Evolutionary conservation across 2,888 invertebrate genomes (phyloP).

Genomic region (Cyrtodaria siliqua): DNA sequence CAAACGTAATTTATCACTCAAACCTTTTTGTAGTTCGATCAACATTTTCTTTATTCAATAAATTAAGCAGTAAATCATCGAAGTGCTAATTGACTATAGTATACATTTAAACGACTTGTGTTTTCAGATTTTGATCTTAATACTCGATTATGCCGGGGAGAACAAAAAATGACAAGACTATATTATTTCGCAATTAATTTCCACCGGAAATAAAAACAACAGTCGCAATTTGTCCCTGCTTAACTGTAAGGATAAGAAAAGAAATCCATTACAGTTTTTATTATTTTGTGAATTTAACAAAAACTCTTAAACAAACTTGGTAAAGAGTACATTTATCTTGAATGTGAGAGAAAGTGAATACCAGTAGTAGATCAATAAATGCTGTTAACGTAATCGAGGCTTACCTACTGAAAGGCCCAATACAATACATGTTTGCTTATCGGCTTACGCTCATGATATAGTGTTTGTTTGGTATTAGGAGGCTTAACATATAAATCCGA

Average conservation of each 20-base stretch:
- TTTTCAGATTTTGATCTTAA: slow-evolving; percentile 22
- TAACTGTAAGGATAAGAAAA: slow-evolving; percentile 32
- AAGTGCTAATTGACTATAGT: no score
- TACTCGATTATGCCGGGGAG: slow-evolving; percentile 3
- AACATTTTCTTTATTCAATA: no score
- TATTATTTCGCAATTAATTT: slow-evolving; percentile 15
- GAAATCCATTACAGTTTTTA: slow-evolving; percentile 50
- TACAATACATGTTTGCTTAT: slow-evolving; percentile 36
- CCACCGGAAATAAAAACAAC: slow-evolving; percentile 43
- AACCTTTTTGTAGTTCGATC: no score
- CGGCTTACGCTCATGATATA: slow-evolving; percentile 42
- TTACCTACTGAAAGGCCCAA: slow-evolving; percentile 3
- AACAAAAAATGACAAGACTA: neutral
- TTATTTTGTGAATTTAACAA: slow-evolving; percentile 51
- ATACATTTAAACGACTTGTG: no score
- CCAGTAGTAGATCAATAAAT: slow-evolving; percentile 26
- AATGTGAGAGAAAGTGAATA: slow-evolving; percentile 35
- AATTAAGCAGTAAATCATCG: no score
- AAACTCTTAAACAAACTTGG: slow-evolving; percentile 53
- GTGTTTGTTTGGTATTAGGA: slow-evolving; percentile 46
- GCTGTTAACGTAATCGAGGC: slow-evolving; percentile 28
- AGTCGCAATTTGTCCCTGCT: slow-evolving; percentile 36
- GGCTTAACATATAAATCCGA: slow-evolving; percentile 32
- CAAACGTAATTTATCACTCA: no score
- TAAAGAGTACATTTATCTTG: slow-evolving; percentile 42